Conservation (phyloP, 2,797 vertebrate species). For the Ctenopoma multispine region DNA sequence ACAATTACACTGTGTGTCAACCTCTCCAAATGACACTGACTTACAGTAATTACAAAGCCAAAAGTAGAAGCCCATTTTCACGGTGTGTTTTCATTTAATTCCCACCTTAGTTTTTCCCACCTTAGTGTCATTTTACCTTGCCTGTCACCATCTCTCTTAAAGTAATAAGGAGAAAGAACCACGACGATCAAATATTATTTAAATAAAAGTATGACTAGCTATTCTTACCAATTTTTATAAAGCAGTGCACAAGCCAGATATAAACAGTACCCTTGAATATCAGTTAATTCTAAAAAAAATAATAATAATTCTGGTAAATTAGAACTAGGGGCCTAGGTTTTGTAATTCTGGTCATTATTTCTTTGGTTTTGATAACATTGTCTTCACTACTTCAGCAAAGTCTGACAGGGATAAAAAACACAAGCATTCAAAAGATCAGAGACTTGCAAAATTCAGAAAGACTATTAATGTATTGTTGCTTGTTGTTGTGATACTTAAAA, state of each 20-base stretch:
- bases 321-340: background rate
- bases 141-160: conserved; percentile 5
- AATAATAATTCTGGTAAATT: background rate
- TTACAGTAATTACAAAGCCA: conserved; percentile 69
- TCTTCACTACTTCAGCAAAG: background rate
- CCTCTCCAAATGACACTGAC: conserved; percentile 55
- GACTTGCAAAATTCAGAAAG: background rate
- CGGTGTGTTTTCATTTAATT: conserved; percentile 56
- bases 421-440: background rate
- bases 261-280: too few species aligned
- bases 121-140: conserved; percentile 21
- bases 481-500: too few species aligned
- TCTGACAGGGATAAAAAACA: background rate
- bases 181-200: too few species aligned
- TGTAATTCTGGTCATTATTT: background rate
- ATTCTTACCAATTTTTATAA: too few species aligned
- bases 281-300: background rate
- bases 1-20: conserved; percentile 69
- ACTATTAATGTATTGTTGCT: background rate
- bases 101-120: conserved; percentile 22
- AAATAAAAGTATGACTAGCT: background rate
- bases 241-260: background rate
- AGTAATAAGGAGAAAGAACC: background rate
- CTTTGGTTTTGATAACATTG: background rate
- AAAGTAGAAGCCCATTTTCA: conserved; percentile 56